These are phyloP conservation scores for Cirrhinus molitorella DNA, from an alignment of 2,797 vertebrate species.

Conservation along the genomic window DNA sequence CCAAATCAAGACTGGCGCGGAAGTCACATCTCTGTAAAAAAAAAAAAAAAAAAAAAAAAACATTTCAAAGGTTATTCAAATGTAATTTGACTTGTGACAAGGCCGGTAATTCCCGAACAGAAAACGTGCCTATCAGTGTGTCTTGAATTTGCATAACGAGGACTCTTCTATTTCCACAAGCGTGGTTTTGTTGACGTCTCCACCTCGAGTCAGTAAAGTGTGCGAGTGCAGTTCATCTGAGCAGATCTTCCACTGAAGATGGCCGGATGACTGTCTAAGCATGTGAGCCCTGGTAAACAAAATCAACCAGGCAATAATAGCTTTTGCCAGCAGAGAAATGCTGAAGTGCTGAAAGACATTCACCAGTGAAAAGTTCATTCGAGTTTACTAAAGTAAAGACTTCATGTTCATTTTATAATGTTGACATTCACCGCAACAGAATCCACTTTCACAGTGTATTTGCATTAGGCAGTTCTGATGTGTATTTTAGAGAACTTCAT, in stretches of 20 bases:
- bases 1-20: conserved; percentile 85
- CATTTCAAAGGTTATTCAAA: conserved; percentile 89
- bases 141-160: conserved; percentile 88
- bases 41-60: conserved; percentile 68
- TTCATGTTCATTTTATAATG: conserved; percentile 22
- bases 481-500: neutral
- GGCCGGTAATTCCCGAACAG: conserved; percentile 86
- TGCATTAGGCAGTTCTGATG: neutral
- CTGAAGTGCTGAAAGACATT: conserved; percentile 25
- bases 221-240: conserved; percentile 77
- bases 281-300: conserved; percentile 79
- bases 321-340: conserved; percentile 70
- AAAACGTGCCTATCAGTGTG: conserved; percentile 87
- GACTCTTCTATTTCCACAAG: conserved; percentile 86
- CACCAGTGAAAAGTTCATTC: conserved; percentile 6
- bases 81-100: conserved; percentile 90
- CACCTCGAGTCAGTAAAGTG: conserved; percentile 77
- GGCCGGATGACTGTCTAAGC: conserved; percentile 70
- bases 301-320: conserved; percentile 75
- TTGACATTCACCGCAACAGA: conserved; percentile 10
- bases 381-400: conserved; percentile 7
- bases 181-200: conserved; percentile 82
- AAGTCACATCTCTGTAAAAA: conserved; percentile 82
- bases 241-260: conserved; percentile 78
- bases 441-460: neutral